Percentiles rank a stretch among this genome's conserved stretches.
Conservation (phyloP, 2,797 vertebrate species). For the Ceyx erithaca region DNA sequence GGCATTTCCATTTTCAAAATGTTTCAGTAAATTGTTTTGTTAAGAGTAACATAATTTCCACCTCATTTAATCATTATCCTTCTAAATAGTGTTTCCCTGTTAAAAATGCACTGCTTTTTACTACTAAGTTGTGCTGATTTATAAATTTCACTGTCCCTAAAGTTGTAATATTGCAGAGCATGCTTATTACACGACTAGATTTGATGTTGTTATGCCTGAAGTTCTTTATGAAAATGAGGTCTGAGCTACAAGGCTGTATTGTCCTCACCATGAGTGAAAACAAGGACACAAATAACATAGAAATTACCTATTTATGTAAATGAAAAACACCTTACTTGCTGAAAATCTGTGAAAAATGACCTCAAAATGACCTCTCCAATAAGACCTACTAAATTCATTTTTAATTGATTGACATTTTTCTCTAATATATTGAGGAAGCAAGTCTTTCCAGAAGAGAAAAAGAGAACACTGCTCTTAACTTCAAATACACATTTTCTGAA, state of each 20-base stretch:
- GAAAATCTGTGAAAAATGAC: background rate
- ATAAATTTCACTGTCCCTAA: slow-evolving; percentile 28
- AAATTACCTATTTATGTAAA: background rate
- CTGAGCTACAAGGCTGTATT: background rate
- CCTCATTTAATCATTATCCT: slow-evolving; percentile 65
- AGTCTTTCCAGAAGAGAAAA: background rate
- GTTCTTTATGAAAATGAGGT: slow-evolving; percentile 14
- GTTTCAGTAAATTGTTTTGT: slow-evolving; percentile 68
- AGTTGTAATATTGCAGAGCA: slow-evolving; percentile 9
- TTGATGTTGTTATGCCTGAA: slow-evolving; percentile 9
- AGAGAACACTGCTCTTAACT: background rate
- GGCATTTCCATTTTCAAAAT: slow-evolving; percentile 66
- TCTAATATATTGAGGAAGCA: background rate
- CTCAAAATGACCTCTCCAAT: background rate
- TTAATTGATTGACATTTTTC: background rate
- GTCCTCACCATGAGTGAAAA: background rate
- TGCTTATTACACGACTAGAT: slow-evolving; percentile 10
- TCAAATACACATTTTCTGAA: background rate
- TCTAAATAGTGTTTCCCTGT: slow-evolving; percentile 52
- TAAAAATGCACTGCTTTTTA: slow-evolving; percentile 52
- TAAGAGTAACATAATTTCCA: slow-evolving; percentile 66
- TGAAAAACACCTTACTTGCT: background rate
- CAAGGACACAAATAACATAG: slow-evolving; percentile 8
- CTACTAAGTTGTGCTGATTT: slow-evolving; percentile 43
- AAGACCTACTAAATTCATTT: background rate